Conservation (phyloP, 2,888 invertebrate species). For the Drosophila nr. perissopoda region DNA sequence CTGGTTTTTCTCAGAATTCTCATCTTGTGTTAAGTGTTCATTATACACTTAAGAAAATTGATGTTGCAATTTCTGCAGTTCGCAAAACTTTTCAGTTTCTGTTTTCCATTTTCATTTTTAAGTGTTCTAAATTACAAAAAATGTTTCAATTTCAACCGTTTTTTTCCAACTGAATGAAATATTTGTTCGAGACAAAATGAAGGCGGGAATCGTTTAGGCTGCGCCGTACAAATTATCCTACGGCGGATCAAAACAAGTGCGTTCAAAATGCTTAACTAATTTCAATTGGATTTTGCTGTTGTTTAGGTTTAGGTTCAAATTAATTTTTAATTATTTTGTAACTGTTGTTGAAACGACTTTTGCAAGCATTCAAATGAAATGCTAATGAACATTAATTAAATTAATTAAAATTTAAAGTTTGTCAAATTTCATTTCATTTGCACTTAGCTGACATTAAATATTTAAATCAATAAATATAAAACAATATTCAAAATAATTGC, state of each 20-base stretch:
- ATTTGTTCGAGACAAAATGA: background rate
- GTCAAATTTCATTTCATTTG: background rate
- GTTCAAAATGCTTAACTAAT: background rate
- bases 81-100: background rate
- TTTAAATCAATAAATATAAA: background rate
- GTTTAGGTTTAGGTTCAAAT: background rate
- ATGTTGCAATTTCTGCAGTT: background rate
- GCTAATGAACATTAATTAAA: background rate
- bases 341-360: background rate
- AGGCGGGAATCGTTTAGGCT: background rate
- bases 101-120: background rate
- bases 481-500: background rate
- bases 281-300: background rate
- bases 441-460: too few species aligned
- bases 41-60: background rate
- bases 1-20: background rate
- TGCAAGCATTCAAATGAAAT: background rate
- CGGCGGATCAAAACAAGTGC: background rate
- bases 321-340: background rate
- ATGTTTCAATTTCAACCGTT: background rate
- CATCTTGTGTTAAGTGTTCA: background rate
- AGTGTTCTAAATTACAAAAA: background rate
- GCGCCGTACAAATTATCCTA: too few species aligned
- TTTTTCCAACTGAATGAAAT: background rate
- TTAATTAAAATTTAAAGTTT: background rate